phyloP scores from a whole-genome alignment of 2,888 invertebrate species.

The Loripinus fragilis region DNA sequence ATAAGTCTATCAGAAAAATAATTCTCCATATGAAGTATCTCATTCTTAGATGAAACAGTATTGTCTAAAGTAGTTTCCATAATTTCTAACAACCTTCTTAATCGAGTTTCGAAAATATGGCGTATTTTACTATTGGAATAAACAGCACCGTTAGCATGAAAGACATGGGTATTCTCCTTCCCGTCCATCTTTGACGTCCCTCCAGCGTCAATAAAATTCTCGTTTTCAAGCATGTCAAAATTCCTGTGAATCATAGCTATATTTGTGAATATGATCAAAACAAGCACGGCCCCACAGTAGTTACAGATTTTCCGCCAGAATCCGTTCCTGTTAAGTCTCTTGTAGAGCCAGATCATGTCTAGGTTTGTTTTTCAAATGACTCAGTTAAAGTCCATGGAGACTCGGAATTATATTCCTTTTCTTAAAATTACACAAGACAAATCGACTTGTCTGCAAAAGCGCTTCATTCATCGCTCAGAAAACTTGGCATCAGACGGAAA shows the following conservation, averaged over 20 bases:
- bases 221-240: conserved; percentile 57
- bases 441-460: conserved; percentile 15
- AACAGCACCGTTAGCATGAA: conserved; percentile 26
- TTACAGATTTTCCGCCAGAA: conserved; percentile 2
- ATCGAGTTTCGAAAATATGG: conserved; percentile 66
- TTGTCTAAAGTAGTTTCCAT: conserved; percentile 57
- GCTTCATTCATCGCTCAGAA: conserved; percentile 1
- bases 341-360: conserved; percentile 8
- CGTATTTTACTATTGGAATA: conserved; percentile 34
- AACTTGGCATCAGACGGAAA: conserved; percentile 11
- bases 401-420: conserved; percentile 9
- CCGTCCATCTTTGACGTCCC: conserved; percentile 42
- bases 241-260: conserved; percentile 57
- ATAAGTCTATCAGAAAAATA: conserved; percentile 60
- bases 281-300: conserved; percentile 25
- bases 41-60: conserved; percentile 23
- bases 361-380: conserved; percentile 6
- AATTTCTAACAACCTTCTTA: conserved; percentile 68
- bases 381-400: background rate
- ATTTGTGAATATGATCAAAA: conserved; percentile 51
- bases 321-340: conserved; percentile 5
- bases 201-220: conserved; percentile 57
- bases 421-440: conserved; percentile 20
- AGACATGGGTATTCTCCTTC: conserved; percentile 26
- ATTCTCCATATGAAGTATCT: conserved; percentile 31